These are phyloP conservation scores for Cnemophilus loriae DNA, from an alignment of 2,113 vertebrate species.

Conservation along the genomic window DNA sequence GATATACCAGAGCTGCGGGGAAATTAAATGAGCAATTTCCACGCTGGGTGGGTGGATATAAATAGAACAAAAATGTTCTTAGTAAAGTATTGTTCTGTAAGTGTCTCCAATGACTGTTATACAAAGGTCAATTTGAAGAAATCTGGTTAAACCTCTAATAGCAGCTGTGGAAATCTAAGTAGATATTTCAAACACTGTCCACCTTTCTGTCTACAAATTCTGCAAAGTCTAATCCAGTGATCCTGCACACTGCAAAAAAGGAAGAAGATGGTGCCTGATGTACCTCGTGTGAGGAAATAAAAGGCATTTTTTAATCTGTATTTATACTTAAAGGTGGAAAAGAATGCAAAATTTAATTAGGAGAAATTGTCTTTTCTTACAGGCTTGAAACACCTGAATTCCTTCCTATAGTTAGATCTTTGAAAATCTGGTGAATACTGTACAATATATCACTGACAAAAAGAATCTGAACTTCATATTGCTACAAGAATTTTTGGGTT, in stretches of 20 bases:
- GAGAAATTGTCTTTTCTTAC: background rate
- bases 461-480: background rate
- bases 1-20: background rate
- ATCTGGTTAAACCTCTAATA: background rate
- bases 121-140: background rate
- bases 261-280: background rate
- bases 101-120: background rate
- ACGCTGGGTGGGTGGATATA: accelerated
- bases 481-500: background rate
- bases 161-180: background rate
- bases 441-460: background rate
- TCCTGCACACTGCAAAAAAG: background rate
- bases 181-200: background rate
- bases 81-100: background rate
- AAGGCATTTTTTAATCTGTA: background rate
- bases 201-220: background rate
- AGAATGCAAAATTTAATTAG: background rate
- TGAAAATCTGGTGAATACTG: background rate
- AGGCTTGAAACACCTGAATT: background rate
- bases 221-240: background rate
- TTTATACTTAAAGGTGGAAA: background rate
- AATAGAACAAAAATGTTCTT: background rate
- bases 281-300: background rate
- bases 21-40: background rate
- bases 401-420: background rate